Evolutionary conservation across 2,888 invertebrate species (phyloP).

Genomic region (Sclerodermus sp.): DNA sequence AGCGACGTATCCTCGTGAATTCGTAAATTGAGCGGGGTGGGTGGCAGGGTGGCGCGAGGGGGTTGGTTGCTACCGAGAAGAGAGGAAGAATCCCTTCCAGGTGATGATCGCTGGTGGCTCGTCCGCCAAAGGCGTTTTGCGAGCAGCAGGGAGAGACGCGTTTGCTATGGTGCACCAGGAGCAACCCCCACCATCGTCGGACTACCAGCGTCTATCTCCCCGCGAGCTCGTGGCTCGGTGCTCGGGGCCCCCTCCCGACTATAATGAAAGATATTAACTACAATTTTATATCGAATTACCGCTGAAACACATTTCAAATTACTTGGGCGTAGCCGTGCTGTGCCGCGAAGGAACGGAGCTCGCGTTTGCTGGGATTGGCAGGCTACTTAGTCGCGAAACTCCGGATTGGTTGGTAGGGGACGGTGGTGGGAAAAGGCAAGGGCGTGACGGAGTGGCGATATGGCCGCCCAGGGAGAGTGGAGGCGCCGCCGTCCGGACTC

Average conservation of each 20-base stretch:
- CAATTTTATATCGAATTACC: constrained; percentile 59
- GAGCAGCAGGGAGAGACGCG: no score
- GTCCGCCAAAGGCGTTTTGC: no score
- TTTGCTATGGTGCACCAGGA: no score
- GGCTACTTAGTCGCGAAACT: constrained; percentile 24
- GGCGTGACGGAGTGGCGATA: constrained; percentile 45
- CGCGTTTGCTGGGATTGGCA: constrained; percentile 18
- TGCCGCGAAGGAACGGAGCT: constrained; percentile 29
- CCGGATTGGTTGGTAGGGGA: constrained; percentile 30
- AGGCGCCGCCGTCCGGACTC: constrained; percentile 17
- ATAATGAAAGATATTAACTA: constrained; percentile 58
- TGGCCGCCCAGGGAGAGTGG: constrained; percentile 49
- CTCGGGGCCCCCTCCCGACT: constrained; percentile 34
- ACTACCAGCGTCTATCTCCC: background rate
- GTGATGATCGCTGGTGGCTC: no score
- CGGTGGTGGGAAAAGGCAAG: constrained; percentile 33
- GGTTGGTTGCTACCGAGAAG: no score
- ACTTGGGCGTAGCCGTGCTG: constrained; percentile 50
- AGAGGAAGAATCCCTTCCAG: no score
- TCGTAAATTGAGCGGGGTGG: no score
- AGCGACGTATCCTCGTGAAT: no score
- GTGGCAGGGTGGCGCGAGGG: no score
- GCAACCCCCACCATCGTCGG: background rate
- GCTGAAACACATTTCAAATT: constrained; percentile 56
- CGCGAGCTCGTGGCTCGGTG: background rate